Percentiles rank a stretch among this genome's conserved stretches.
Evolutionary conservation across 2,888 invertebrate species (phyloP).

Genomic region (Crossocerus cetratus): DNA sequence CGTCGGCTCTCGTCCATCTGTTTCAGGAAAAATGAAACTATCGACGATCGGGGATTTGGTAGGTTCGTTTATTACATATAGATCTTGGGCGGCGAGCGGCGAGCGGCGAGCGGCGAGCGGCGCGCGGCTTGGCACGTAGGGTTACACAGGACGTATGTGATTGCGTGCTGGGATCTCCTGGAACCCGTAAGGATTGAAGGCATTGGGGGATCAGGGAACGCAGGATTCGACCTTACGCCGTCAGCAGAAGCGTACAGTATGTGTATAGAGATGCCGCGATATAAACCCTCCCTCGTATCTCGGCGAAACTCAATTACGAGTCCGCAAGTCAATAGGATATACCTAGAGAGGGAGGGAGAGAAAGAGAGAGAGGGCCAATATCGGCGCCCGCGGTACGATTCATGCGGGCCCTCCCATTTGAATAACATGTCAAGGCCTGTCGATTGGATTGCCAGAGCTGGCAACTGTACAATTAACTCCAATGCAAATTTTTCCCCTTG

Average conservation of each 20-base stretch:
- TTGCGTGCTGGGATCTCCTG: constrained; percentile 14
- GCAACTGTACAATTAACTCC: too few species aligned
- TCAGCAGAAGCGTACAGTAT: constrained; percentile 29
- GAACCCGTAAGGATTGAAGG: constrained; percentile 22
- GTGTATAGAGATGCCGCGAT: constrained; percentile 28
- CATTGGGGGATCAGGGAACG: constrained; percentile 9
- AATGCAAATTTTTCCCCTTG: too few species aligned
- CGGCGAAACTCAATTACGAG: constrained; percentile 36
- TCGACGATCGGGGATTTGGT: constrained; percentile 16
- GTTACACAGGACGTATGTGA: constrained; percentile 2
- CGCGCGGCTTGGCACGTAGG: not conserved
- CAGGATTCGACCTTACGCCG: constrained; percentile 23
- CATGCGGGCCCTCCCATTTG: not conserved
- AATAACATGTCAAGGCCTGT: not conserved
- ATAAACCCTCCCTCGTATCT: constrained; percentile 11
- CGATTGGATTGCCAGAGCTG: too few species aligned
- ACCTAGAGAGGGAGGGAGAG: not conserved
- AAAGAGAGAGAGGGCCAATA: not conserved
- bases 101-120: too few species aligned
- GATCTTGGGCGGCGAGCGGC: too few species aligned
- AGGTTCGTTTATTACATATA: constrained; percentile 3
- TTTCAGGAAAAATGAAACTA: constrained; percentile 11
- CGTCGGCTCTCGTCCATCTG: constrained; percentile 6
- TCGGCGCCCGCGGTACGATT: not conserved
- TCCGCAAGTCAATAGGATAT: constrained; percentile 5